Percentiles rank a stretch among this genome's conserved stretches.
Conservation (phyloP, 1,140 invertebrate genomes). For the Lordiphosa clarofinis region DNA sequence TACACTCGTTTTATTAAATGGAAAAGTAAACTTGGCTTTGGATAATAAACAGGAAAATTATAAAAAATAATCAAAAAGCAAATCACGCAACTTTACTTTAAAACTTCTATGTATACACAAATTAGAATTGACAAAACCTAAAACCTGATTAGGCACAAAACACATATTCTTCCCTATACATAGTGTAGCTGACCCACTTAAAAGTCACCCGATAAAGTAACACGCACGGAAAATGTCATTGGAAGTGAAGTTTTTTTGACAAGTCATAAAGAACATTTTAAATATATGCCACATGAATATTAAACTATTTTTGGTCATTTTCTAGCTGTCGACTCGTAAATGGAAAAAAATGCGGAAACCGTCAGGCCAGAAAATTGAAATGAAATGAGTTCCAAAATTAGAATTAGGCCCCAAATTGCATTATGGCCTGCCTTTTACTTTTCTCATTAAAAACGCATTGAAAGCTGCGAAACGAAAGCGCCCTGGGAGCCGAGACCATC, state of each 20-base stretch:
- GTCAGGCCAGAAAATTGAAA: too few species aligned
- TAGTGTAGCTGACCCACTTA: slow-evolving; percentile 9
- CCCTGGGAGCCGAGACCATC: too few species aligned
- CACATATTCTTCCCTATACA: not conserved
- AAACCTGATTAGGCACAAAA: slow-evolving; percentile 1
- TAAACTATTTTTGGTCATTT: slow-evolving; percentile 39
- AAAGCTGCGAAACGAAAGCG: not conserved
- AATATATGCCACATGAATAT: not conserved
- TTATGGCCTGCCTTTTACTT: not conserved
- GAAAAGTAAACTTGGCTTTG: slow-evolving; percentile 4
- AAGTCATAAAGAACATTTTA: slow-evolving; percentile 40
- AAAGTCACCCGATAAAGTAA: not conserved
- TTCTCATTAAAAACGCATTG: slow-evolving; percentile 7
- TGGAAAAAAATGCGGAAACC: slow-evolving; percentile 38
- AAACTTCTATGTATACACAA: too few species aligned
- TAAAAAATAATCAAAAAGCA: not conserved
- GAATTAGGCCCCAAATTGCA: slow-evolving; percentile 3
- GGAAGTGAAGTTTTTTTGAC: slow-evolving; percentile 27
- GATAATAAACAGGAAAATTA: slow-evolving; percentile 4
- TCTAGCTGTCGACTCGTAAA: slow-evolving; percentile 21
- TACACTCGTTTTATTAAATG: too few species aligned
- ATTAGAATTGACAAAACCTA: too few species aligned
- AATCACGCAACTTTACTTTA: not conserved
- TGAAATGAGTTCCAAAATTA: slow-evolving; percentile 20
- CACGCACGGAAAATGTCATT: slow-evolving; percentile 26